Base-by-base conservation (phyloP, 2,113 vertebrate species). In the Polypterus senegalus region DNA sequence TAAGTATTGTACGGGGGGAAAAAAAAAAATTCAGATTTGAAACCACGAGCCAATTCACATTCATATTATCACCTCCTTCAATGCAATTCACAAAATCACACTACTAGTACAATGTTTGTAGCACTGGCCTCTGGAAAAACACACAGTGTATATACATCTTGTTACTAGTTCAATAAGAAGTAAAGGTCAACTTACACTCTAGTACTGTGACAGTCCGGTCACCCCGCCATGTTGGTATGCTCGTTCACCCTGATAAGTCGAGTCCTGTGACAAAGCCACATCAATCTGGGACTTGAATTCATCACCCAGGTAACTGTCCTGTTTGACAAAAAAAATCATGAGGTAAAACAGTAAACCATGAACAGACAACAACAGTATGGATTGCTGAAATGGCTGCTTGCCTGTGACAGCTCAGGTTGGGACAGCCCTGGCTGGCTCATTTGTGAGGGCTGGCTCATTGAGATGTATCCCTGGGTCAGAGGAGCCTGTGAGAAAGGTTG, bases 261-360 rank as follows among this genome's bases (percentile, higher is more conserved):
- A 99, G 79, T 99, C 96, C 83, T 99, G 96, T 5, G 95, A 98
- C 82, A 99, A 82, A 4, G 95, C 96, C 86, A 99, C 94, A 3
- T 98, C 96, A 9, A 98, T 99, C 83, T 99, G 96, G 65, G 96
- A 98, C 77, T 99, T 99, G 82, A 99, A 99, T 85, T 99, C 96
- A 67, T 98, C 96, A 5, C 96, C 96, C 70, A 99, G 86, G 83
- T 99, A 99, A 74, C 96, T 98, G 85, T 99, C 96, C 96, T 99
- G 85, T 1, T 83, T 69, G 52, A 7, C 3, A 65, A 63, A 55
- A 62, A 46, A n/a, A n/a, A n/a, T 6, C 9, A 2, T 2, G 4
- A 54, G 11, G 59, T 8, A 60, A 48, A 4, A 5, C 3, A 51
- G 6, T 48, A 47, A 46, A 43, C 11, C n/a, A 61, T n/a, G 51